Evolutionary conservation across 2,888 invertebrate genomes (phyloP), one percentile per base, ranked within the genome.

Genomic region (Habroteleia sp.): DNA sequence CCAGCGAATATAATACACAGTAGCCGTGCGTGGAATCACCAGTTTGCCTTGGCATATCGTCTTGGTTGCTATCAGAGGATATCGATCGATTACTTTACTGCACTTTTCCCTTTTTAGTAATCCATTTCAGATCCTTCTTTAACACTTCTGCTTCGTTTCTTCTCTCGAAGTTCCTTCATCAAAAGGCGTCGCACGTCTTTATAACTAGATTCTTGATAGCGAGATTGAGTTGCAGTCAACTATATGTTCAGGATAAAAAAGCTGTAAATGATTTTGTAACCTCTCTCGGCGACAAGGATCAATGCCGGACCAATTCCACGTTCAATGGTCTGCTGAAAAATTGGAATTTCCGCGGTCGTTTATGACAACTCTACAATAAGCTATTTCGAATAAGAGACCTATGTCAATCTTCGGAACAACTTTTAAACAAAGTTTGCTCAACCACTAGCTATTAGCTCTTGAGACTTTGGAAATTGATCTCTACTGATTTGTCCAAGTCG

Each of bases 181-280:
- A 62, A 39, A 46, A 71, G 27, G 62, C 71, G 46, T 62, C 27
- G 62, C 71, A 71, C 62, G 71, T 62, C 62, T 71, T 71, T 71
- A 48, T 62, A 71, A 71, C 62, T 62, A 54, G 71, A 56, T 71
- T 62, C 62, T 62, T 60, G 71, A 71, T 71, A 23, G 62, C 71
- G 35, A 71, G 71, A 71, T 62, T 62, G 46, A 54, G 54, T 52
- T 62, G 62, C 41, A 54, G 58, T 48, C 17, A 58, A 41, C 46
- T 42, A 14, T 54, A 58, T 37, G 54, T 37, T 20, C 17, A 1
- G 58, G 48, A 50, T 50, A 50, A 48, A 58, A 46, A 58, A 56
- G 27, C 54, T 56, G 56, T 48, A 56, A 69, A 69, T 52, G 68
- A 44, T 60, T 60, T 27, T 44, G 52, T 60, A 68, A 69, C 60